Conservation (phyloP, 2,888 invertebrate genomes). For the Heliconius hortense region DNA sequence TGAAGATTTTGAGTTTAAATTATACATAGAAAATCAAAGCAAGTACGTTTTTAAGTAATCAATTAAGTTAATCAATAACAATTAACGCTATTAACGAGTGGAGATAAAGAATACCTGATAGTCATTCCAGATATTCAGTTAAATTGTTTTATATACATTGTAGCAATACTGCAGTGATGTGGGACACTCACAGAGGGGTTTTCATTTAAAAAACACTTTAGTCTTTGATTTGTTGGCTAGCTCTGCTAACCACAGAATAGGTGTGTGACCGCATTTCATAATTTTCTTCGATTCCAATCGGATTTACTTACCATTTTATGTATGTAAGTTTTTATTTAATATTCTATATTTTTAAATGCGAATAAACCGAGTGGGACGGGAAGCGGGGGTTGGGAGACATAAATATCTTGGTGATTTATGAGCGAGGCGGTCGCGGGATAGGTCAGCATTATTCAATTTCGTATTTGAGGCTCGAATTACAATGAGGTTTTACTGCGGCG, state of each 20-base stretch:
- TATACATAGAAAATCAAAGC: neutral
- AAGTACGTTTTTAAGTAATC: neutral
- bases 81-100: too few species aligned
- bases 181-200: constrained; percentile 39
- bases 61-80: neutral
- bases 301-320: constrained; percentile 73
- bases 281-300: constrained; percentile 70
- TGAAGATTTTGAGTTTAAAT: neutral
- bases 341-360: constrained; percentile 76
- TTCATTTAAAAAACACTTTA: constrained; percentile 54
- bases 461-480: constrained; percentile 81
- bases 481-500: constrained; percentile 79
- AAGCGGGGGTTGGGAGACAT: constrained; percentile 73
- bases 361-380: constrained; percentile 64
- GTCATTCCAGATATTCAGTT: neutral
- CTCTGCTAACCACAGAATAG: constrained; percentile 68
- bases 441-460: constrained; percentile 83
- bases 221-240: constrained; percentile 56
- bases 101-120: neutral
- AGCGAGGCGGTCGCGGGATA: constrained; percentile 80
- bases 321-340: constrained; percentile 80
- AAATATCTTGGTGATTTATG: constrained; percentile 82
- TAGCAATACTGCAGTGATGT: constrained; percentile 28
- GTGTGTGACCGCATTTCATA: constrained; percentile 64
- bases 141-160: constrained; percentile 28